A percentile compares a stretch with the other conserved stretches of the same genome.
Conservation (phyloP, 1,140 invertebrate genomes). For the Solen grandis region DNA sequence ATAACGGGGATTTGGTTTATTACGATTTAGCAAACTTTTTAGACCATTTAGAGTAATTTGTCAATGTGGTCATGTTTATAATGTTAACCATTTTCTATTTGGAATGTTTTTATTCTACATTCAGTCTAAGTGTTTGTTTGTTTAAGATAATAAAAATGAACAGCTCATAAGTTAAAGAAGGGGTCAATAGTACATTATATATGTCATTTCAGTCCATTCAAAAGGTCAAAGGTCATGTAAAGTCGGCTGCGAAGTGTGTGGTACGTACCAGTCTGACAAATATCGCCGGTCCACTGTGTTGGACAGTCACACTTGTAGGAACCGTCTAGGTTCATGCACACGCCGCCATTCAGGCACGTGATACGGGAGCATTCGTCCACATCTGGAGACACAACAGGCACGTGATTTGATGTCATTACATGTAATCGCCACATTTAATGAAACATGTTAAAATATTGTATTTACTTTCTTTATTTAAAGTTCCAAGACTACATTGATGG, state of each 20-base stretch:
- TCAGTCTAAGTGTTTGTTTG: too few relatives aligned
- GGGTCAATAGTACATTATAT: too few relatives aligned
- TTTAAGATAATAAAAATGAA: too few relatives aligned
- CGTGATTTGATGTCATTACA: neutral
- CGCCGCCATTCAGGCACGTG: conserved; percentile 32
- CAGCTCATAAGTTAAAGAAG: too few relatives aligned
- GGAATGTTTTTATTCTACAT: too few relatives aligned
- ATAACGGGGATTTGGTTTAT: too few relatives aligned
- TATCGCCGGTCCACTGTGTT: conserved; percentile 36
- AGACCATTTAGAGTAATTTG: too few relatives aligned
- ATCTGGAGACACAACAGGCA: conserved; percentile 6
- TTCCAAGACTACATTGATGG: neutral
- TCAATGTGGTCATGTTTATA: neutral
- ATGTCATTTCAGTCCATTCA: too few relatives aligned
- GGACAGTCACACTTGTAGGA: conserved; percentile 53
- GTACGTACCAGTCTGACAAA: conserved; percentile 50
- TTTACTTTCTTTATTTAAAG: too few relatives aligned
- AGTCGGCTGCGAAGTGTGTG: too few relatives aligned
- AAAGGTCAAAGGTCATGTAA: too few relatives aligned
- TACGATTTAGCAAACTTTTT: too few relatives aligned
- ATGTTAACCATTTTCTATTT: neutral
- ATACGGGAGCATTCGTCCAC: conserved; percentile 42
- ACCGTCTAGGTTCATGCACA: conserved; percentile 42
- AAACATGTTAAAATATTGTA: neutral
- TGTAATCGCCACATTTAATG: neutral